These are phyloP conservation scores for Papilio demoleus DNA, from an alignment of 2,888 invertebrate species.

Conservation along the genomic window DNA sequence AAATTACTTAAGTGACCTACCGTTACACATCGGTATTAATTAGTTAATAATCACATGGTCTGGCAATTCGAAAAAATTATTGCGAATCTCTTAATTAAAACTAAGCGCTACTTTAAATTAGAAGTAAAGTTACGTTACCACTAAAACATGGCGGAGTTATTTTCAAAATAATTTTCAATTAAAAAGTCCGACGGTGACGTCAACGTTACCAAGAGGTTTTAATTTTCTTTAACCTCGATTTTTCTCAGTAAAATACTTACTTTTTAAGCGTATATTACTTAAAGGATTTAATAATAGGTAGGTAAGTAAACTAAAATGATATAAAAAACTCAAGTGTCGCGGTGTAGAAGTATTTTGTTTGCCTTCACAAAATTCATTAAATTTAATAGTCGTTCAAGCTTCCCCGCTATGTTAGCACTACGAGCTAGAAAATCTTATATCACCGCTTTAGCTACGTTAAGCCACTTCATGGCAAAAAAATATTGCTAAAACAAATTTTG, in stretches of 20 bases:
- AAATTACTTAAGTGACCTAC: too few relatives aligned
- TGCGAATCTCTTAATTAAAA: too few relatives aligned
- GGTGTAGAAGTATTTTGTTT: neutral
- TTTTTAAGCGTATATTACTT: neutral
- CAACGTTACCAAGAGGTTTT: neutral
- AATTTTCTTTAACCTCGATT: neutral
- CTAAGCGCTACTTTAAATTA: neutral
- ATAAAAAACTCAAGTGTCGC: neutral
- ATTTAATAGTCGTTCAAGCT: slow-evolving; percentile 4
- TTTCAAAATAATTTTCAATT: slow-evolving; percentile 1
- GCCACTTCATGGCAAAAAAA: neutral
- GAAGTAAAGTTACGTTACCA: neutral
- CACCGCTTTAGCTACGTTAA: neutral
- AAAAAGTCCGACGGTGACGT: neutral
- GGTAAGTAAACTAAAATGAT: neutral
- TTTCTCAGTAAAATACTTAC: neutral
- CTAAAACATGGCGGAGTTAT: neutral
- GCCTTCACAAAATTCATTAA: slow-evolving; percentile 8
- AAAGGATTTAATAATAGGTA: neutral
- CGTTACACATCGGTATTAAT: too few relatives aligned
- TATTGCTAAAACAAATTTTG: neutral
- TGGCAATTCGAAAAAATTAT: too few relatives aligned
- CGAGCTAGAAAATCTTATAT: slow-evolving; percentile 1
- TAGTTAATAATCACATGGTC: too few relatives aligned
- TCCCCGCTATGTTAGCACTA: neutral